Evolutionary conservation across 2,113 vertebrate genomes (phyloP).

Genomic region (Ailuropoda melanoleuca): DNA sequence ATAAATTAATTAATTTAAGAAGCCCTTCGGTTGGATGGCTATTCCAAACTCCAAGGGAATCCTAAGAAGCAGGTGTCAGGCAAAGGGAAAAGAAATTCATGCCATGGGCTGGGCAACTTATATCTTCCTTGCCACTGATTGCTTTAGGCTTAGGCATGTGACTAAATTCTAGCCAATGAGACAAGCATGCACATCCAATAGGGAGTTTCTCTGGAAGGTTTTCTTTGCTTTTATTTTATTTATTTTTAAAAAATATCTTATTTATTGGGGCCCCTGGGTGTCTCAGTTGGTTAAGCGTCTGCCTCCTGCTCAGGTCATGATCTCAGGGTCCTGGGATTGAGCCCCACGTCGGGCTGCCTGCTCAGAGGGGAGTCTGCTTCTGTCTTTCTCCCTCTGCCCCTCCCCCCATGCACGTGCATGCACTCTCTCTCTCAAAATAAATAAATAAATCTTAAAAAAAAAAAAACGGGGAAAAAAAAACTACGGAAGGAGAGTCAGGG

Average conservation of each 20-base stretch:
- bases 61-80: not conserved
- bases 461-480: not conserved
- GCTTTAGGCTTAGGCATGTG: not conserved
- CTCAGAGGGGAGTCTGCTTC: not conserved
- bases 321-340: not conserved
- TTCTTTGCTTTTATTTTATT: not conserved
- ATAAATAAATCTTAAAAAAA: not conserved
- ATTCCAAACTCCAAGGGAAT: not conserved
- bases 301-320: not conserved
- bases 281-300: no score
- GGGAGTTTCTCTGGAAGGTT: constrained; percentile 5
- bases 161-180: not conserved
- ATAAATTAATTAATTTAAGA: not conserved
- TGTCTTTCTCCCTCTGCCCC: not conserved
- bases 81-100: not conserved
- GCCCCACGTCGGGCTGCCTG: not conserved
- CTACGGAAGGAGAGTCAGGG: not conserved
- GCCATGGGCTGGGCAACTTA: not conserved
- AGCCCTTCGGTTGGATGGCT: not conserved
- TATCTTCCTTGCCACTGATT: not conserved
- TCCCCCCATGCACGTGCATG: not conserved
- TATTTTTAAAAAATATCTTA: not conserved
- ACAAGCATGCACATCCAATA: not conserved
- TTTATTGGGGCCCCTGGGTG: not conserved
- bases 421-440: not conserved